Conservation (phyloP, 2,113 vertebrate genomes). For the Barbus barbus region DNA sequence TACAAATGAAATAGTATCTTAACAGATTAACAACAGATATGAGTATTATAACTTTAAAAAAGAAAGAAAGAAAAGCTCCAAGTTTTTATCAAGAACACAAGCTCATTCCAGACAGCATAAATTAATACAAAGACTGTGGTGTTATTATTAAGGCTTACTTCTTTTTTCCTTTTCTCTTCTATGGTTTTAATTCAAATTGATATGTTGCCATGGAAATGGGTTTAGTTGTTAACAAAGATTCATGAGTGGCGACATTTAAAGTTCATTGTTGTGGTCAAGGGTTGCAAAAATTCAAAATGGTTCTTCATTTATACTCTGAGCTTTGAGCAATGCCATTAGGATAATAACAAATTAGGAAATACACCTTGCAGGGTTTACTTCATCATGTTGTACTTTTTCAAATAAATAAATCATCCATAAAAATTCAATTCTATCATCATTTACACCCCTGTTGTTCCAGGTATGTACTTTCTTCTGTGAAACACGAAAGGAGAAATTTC, state of each 20-base stretch:
- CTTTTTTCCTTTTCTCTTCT: rapidly evolving
- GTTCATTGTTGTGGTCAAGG: slow-evolving; percentile 2
- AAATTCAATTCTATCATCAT: neutral
- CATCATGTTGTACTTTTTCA: neutral
- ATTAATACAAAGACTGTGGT: neutral
- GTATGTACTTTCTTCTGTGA: neutral
- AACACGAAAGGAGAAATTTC: neutral
- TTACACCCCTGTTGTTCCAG: neutral
- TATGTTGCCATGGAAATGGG: slow-evolving; percentile 20
- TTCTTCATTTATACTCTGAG: neutral
- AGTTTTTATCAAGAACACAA: too few species aligned
- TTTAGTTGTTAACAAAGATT: neutral
- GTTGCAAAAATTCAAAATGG: neutral
- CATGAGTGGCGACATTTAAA: slow-evolving; percentile 2
- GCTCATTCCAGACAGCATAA: neutral
- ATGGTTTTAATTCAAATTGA: neutral
- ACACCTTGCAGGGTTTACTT: neutral
- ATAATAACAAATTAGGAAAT: neutral
- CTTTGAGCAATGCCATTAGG: neutral
- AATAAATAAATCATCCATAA: too few species aligned
- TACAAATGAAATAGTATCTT: too few species aligned
- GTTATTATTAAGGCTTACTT: neutral
- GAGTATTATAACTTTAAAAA: too few species aligned
- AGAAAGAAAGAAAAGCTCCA: too few species aligned
- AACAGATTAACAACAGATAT: too few species aligned